These are phyloP conservation scores for Paguma larvata DNA, from an alignment of 2,797 vertebrate species.

Conservation along the genomic window DNA sequence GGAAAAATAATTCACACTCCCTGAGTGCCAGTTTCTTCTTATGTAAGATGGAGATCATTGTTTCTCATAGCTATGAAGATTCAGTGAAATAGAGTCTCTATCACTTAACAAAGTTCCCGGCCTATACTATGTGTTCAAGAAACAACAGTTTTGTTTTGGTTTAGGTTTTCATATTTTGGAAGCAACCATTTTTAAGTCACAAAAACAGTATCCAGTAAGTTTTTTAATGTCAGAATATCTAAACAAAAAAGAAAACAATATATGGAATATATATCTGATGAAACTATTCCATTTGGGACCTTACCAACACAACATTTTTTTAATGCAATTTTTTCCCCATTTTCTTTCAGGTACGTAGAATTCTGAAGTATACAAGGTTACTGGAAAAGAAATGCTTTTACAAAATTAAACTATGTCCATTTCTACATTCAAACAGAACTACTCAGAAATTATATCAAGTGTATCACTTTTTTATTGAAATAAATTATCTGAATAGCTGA, in stretches of 20 bases:
- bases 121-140: background rate
- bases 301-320: background rate
- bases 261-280: background rate
- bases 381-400: conserved; percentile 3
- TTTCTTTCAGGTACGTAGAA: background rate
- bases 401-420: conserved; percentile 9
- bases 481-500: background rate
- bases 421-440: background rate
- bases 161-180: background rate
- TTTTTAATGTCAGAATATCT: background rate
- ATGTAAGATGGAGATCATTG: background rate
- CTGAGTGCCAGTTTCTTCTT: background rate
- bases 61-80: background rate
- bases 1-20: conserved; percentile 25
- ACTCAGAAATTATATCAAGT: conserved; percentile 6
- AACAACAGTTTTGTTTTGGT: background rate
- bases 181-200: background rate
- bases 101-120: background rate
- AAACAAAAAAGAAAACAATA: background rate
- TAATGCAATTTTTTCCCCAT: background rate
- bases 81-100: conserved; percentile 25
- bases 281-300: background rate
- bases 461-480: conserved; percentile 1
- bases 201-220: background rate
- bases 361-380: background rate